Evolutionary conservation across 1,140 invertebrate genomes (phyloP).

Genomic region (Drosophila melanica): DNA sequence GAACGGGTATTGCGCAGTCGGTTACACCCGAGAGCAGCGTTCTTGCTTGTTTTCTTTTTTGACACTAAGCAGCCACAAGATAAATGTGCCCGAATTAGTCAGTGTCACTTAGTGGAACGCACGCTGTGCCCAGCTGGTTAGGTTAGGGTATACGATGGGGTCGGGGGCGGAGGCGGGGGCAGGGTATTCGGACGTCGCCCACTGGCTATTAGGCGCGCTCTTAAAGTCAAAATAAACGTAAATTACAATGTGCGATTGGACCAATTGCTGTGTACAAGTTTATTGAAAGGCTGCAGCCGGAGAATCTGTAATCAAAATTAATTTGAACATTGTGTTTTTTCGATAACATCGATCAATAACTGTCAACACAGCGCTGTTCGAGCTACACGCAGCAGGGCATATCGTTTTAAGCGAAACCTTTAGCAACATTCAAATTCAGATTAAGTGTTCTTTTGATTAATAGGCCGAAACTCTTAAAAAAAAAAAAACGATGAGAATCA

Average conservation of each 20-base stretch:
- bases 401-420: background rate
- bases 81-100: slow-evolving; percentile 77
- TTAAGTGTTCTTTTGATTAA: background rate
- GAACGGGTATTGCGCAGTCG: too few relatives aligned
- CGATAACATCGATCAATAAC: slow-evolving; percentile 79
- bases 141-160: background rate
- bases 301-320: slow-evolving; percentile 66
- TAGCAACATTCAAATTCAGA: background rate
- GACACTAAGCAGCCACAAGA: slow-evolving; percentile 75
- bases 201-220: slow-evolving; percentile 21
- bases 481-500: too few relatives aligned
- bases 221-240: slow-evolving; percentile 66
- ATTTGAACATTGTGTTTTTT: slow-evolving; percentile 72
- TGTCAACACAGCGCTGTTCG: slow-evolving; percentile 62
- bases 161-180: background rate
- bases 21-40: too few relatives aligned
- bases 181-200: slow-evolving; percentile 1
- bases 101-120: slow-evolving; percentile 72
- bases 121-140: slow-evolving; percentile 20
- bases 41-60: background rate
- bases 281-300: slow-evolving; percentile 24
- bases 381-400: slow-evolving; percentile 13
- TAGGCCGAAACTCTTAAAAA: too few relatives aligned
- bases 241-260: slow-evolving; percentile 59
- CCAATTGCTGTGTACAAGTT: slow-evolving; percentile 62